Evolutionary conservation across 2,113 vertebrate species (phyloP).

Genomic region (Phoxinus phoxinus): DNA sequence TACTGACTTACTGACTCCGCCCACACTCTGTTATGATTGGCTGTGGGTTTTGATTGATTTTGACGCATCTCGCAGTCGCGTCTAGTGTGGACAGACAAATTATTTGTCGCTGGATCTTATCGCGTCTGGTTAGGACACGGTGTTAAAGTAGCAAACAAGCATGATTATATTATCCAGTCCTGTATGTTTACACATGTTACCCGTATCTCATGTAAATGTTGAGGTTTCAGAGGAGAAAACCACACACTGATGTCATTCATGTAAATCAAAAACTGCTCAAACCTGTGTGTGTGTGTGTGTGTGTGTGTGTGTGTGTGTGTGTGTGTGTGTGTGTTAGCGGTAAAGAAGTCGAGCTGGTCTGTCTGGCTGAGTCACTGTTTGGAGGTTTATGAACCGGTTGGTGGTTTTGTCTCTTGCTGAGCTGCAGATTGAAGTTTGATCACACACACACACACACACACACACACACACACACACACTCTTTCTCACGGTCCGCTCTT

Average conservation of each 20-base stretch:
- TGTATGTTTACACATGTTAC: not conserved
- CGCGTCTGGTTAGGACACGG: no score
- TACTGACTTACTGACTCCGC: no score
- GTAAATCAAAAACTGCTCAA: not conserved
- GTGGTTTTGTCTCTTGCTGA: not conserved
- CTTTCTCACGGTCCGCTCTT: not conserved
- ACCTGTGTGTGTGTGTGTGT: no score
- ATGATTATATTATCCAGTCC: not conserved
- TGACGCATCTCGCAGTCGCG: no score
- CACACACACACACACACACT: not conserved
- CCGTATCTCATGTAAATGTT: not conserved
- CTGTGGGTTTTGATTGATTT: no score
- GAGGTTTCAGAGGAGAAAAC: not conserved
- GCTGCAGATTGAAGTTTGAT: not conserved
- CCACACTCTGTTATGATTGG: no score
- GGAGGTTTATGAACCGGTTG: not conserved
- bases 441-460: not conserved
- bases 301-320: not conserved
- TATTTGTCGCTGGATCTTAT: no score
- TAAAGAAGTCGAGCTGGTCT: not conserved
- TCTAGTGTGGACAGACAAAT: no score
- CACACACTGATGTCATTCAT: slow-evolving; percentile 1
- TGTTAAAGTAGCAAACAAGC: not conserved
- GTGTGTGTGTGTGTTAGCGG: not conserved
- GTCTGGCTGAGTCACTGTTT: slow-evolving; percentile 11